phyloP scores from a whole-genome alignment of 2,888 invertebrate species.

The Amphipyra tragopoginis region DNA sequence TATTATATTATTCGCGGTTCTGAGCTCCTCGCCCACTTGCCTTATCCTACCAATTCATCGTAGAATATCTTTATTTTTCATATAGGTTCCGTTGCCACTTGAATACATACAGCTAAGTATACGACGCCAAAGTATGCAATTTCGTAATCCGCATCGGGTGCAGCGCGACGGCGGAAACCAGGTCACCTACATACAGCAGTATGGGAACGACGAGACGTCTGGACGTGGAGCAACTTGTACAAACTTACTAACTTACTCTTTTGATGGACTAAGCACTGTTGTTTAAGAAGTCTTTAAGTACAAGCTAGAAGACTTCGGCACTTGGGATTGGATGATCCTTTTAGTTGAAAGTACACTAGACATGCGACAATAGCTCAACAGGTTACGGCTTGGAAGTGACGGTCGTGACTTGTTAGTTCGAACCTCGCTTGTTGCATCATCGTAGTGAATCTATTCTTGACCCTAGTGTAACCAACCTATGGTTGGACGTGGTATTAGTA shows the following conservation, averaged over 20 bases:
- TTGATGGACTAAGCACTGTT: slow-evolving; percentile 30
- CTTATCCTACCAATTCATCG: too few species aligned
- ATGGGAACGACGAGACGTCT: slow-evolving; percentile 59
- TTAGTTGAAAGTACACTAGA: background rate
- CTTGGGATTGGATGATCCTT: background rate
- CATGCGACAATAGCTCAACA: too few species aligned
- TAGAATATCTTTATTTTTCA: background rate
- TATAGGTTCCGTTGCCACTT: slow-evolving; percentile 1
- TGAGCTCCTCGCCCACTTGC: too few species aligned
- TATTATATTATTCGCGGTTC: too few species aligned
- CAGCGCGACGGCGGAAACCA: slow-evolving; percentile 63
- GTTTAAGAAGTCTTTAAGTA: slow-evolving; percentile 7
- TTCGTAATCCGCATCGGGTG: slow-evolving; percentile 74
- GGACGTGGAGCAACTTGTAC: slow-evolving; percentile 23
- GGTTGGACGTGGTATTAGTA: too few species aligned
- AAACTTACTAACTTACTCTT: slow-evolving; percentile 38
- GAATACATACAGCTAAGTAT: slow-evolving; percentile 26
- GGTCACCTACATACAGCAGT: slow-evolving; percentile 71
- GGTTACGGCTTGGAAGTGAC: too few species aligned
- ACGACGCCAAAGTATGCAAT: slow-evolving; percentile 68
- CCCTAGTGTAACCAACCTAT: too few species aligned
- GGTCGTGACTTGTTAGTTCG: too few species aligned
- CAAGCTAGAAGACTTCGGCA: background rate
- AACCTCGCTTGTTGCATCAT: too few species aligned
- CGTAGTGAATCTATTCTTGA: too few species aligned